These are phyloP conservation scores for Melanotaenia duboulayi DNA, from an alignment of 2,113 vertebrate genomes.

Conservation along the genomic window DNA sequence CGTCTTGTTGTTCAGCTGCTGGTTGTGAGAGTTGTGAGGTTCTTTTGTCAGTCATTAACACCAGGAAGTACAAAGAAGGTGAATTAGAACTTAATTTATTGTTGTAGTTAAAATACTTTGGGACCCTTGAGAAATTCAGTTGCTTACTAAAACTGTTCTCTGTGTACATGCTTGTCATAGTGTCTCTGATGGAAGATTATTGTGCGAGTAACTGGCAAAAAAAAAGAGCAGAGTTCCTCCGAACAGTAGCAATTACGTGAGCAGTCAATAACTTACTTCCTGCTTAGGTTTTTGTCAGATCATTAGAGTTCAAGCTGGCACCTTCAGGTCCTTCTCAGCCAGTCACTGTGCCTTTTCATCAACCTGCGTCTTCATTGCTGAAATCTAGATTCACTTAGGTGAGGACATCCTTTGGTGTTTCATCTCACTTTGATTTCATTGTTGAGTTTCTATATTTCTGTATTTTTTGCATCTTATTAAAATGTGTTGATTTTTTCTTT, in stretches of 20 bases:
- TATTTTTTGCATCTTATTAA: constrained; percentile 29
- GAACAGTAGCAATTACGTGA: not conserved
- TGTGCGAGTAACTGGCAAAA: not conserved
- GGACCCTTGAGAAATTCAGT: not conserved
- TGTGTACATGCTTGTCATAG: not conserved
- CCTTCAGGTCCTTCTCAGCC: constrained; percentile 17
- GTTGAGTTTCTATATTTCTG: constrained; percentile 18
- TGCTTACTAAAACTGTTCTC: not conserved
- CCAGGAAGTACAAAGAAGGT: not conserved
- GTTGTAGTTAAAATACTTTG: not conserved
- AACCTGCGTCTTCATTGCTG: constrained; percentile 92
- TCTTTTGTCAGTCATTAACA: constrained; percentile 8
- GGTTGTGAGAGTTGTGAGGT: not conserved
- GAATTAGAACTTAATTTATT: no score
- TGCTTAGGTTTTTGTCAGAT: constrained; percentile 11
- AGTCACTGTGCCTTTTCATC: constrained; percentile 66
- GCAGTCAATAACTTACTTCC: not conserved
- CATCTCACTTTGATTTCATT: constrained; percentile 49
- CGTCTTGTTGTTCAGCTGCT: no score
- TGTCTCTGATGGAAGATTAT: not conserved
- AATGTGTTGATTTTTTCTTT: not conserved
- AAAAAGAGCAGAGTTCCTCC: not conserved
- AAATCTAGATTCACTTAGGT: constrained; percentile 98
- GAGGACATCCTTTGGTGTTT: constrained; percentile 75
- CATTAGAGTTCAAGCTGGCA: constrained; percentile 7